phyloP scores from a whole-genome alignment of 1,140 invertebrate species.

The Camponotus vicinus region DNA sequence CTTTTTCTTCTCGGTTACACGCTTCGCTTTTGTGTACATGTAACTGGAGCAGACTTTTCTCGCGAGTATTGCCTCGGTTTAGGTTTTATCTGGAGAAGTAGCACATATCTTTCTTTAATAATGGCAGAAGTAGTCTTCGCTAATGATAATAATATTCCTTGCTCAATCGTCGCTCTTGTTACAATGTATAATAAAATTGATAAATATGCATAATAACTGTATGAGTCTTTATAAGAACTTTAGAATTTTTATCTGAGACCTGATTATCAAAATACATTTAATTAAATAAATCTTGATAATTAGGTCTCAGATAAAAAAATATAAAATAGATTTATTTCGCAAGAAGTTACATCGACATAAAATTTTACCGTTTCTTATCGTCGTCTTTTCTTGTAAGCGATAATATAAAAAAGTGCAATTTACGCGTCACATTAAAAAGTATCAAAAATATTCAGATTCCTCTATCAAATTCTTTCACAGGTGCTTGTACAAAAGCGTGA shows the following conservation, averaged over 20 bases:
- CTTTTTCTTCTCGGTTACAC: background rate
- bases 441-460: background rate
- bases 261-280: background rate
- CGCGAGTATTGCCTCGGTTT: background rate
- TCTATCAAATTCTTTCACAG: background rate
- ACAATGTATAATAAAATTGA: background rate
- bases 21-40: background rate
- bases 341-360: background rate
- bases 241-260: background rate
- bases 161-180: background rate
- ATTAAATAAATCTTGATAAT: background rate
- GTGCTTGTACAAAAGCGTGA: background rate
- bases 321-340: background rate
- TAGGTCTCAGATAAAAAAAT: background rate
- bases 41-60: background rate
- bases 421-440: background rate
- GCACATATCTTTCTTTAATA: background rate
- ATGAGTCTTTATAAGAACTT: background rate
- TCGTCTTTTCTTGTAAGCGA: background rate
- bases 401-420: background rate
- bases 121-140: background rate
- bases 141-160: background rate
- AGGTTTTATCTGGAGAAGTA: background rate
- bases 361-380: background rate
- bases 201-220: background rate